Percentiles rank a stretch among this genome's conserved stretches.
These are phyloP conservation scores for Smithornis capensis DNA, from an alignment of 2,113 vertebrate genomes.

Conservation along the genomic window DNA sequence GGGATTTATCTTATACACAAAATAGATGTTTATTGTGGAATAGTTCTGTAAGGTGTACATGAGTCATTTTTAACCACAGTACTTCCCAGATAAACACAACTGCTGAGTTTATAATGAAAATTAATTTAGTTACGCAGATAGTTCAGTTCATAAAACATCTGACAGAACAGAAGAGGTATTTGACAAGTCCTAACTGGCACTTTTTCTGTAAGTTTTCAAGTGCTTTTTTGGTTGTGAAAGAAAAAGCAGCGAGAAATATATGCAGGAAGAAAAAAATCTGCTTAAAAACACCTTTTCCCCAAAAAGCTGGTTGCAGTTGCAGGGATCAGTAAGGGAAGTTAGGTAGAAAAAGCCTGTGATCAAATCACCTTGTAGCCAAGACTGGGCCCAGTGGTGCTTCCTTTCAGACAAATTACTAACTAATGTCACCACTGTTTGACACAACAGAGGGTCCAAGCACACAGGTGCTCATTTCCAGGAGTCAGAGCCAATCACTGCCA, in stretches of 20 bases:
- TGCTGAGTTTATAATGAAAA: slow-evolving; percentile 36
- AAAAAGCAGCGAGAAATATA: background rate
- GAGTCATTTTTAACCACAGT: slow-evolving; percentile 37
- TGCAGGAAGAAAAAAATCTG: background rate
- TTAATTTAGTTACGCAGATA: background rate
- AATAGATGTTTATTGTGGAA: background rate
- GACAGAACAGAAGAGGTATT: slow-evolving; percentile 49
- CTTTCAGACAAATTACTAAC: background rate
- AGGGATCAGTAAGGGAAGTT: background rate
- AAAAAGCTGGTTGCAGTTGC: background rate
- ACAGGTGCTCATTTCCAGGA: background rate
- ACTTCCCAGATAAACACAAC: slow-evolving; percentile 45
- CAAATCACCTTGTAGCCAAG: background rate
- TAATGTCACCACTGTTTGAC: background rate
- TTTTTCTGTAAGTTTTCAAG: background rate
- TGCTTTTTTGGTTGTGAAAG: background rate
- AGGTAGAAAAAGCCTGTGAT: background rate
- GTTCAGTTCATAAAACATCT: slow-evolving; percentile 30
- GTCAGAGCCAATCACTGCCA: background rate
- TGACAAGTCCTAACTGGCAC: slow-evolving; percentile 46
- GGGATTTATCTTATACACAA: background rate
- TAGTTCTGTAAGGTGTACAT: background rate
- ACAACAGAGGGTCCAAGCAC: background rate
- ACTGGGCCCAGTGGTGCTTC: background rate
- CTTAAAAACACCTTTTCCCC: background rate